A percentile compares a stretch with the other conserved stretches of the same genome.
phyloP scores from a whole-genome alignment of 2,797 vertebrate genomes.

The Poeciliopsis presidionis region DNA sequence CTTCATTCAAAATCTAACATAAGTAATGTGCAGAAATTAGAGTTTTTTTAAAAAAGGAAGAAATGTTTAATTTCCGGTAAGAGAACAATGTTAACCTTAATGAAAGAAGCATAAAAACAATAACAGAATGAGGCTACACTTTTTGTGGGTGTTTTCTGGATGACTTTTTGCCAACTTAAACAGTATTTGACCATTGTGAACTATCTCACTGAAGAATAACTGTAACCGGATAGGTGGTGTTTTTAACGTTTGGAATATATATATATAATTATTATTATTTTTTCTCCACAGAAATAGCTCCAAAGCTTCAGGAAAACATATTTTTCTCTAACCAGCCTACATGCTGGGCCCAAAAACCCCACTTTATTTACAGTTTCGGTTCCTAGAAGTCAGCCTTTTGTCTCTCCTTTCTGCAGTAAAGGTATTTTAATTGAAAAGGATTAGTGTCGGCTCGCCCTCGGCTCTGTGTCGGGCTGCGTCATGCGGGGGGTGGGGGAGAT shows the following conservation, averaged over 20 bases:
- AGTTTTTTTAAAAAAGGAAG: not conserved
- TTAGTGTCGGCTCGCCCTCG: constrained; percentile 15
- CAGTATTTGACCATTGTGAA: not conserved
- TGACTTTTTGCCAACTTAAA: not conserved
- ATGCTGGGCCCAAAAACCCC: not conserved
- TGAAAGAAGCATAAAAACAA: not conserved
- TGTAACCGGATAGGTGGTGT: not conserved
- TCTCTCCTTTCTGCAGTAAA: not conserved
- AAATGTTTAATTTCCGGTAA: not conserved
- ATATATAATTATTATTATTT: too few species aligned
- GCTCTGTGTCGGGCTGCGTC: not conserved
- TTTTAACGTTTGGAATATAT: not conserved
- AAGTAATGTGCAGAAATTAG: not conserved
- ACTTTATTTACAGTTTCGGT: not conserved
- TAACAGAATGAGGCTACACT: not conserved
- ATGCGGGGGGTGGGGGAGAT: not conserved
- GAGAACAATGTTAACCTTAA: not conserved
- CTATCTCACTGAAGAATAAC: not conserved
- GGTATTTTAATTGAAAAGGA: constrained; percentile 43
- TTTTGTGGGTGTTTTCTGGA: not conserved
- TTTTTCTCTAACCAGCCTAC: not conserved
- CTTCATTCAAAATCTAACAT: not conserved
- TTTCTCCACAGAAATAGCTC: not conserved
- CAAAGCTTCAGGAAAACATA: not conserved
- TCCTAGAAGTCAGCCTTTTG: not conserved